These are phyloP conservation scores for Campylomormyrus tamandua DNA, from an alignment of 2,113 vertebrate genomes.

Conservation along the genomic window DNA sequence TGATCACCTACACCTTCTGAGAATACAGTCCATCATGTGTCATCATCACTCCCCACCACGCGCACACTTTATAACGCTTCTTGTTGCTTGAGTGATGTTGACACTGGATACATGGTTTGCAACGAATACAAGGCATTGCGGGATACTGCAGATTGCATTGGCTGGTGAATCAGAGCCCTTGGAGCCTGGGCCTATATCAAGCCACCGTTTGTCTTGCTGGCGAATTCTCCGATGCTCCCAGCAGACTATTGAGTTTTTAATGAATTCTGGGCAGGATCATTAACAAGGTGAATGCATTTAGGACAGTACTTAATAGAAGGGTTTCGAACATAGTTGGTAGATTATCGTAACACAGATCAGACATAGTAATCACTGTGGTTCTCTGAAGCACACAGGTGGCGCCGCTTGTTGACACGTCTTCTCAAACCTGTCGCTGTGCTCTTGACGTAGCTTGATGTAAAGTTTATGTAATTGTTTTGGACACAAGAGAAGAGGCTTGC, in stretches of 20 bases:
- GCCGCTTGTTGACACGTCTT: not conserved
- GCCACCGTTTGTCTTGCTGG: not conserved
- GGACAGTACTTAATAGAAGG: not conserved
- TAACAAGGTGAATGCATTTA: constrained; percentile 9
- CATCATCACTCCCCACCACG: not conserved
- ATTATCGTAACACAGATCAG: not conserved
- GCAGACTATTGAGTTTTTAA: constrained; percentile 2
- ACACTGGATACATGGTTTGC: constrained; percentile 3
- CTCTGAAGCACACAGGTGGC: not conserved
- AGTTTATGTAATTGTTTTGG: constrained; percentile 18
- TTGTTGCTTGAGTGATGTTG: not conserved
- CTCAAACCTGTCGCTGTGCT: not conserved
- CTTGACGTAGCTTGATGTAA: not conserved
- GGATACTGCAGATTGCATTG: not conserved
- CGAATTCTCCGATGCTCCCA: not conserved
- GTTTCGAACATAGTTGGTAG: not conserved
- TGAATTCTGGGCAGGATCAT: constrained; percentile 8
- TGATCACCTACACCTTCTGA: not conserved
- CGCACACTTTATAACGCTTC: not conserved
- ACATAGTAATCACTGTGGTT: constrained; percentile 6
- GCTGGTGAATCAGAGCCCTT: too few relatives aligned
- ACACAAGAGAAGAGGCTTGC: not conserved
- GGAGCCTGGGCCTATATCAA: not conserved
- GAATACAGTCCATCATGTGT: not conserved
- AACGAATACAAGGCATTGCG: not conserved